phyloP scores from a whole-genome alignment of 2,113 vertebrate genomes.

The Trachemys scripta region DNA sequence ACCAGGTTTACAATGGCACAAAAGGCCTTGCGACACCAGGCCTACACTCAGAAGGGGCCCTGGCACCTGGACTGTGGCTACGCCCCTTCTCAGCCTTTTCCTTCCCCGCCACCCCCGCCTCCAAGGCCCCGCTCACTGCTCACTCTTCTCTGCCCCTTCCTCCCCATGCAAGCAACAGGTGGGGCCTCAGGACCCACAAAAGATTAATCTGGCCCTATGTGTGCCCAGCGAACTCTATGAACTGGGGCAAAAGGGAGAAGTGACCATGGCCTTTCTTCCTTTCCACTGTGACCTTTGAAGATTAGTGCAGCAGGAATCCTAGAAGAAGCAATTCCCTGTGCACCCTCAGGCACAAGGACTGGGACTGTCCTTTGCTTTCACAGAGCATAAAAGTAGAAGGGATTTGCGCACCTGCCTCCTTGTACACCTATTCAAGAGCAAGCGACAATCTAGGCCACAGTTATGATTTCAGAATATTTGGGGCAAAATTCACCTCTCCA shows the following conservation, averaged over 20 bases:
- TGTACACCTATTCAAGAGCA: not conserved
- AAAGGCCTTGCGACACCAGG: too few relatives aligned
- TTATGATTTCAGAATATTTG: not conserved
- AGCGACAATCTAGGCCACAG: not conserved
- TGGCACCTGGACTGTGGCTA: too few relatives aligned
- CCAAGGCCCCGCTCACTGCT: too few relatives aligned
- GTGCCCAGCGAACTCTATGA: not conserved
- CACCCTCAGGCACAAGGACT: fast-evolving
- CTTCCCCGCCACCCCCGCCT: too few relatives aligned
- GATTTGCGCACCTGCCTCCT: not conserved
- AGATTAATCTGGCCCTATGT: not conserved
- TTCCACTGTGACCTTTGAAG: not conserved
- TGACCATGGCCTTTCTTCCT: not conserved
- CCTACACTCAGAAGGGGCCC: too few relatives aligned
- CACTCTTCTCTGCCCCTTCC: too few relatives aligned
- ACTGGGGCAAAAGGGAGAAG: not conserved
- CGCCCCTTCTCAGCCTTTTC: not conserved
- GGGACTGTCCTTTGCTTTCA: fast-evolving
- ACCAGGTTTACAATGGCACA: too few relatives aligned
- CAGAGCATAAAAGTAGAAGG: not conserved
- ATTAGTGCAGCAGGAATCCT: fast-evolving
- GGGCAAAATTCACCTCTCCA: not conserved
- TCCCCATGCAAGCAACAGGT: too few relatives aligned
- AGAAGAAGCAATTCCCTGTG: fast-evolving
- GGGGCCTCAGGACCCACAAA: too few relatives aligned